A percentile compares a stretch with the other conserved stretches of the same genome.
Evolutionary conservation across 2,888 invertebrate genomes (phyloP).

Genomic region (Hyposoter didymator): DNA sequence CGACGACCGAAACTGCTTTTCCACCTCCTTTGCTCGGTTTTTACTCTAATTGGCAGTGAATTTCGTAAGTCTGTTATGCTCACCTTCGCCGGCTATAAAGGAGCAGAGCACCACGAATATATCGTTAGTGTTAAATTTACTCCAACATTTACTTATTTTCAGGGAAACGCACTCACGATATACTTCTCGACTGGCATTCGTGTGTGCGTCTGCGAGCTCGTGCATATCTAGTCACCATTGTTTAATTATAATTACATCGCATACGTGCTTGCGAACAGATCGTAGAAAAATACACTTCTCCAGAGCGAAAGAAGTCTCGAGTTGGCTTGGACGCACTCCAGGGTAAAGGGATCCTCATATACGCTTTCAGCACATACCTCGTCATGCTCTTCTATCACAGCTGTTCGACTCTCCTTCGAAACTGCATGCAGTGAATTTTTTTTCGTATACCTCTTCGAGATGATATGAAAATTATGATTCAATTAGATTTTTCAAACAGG

Average conservation of each 20-base stretch:
- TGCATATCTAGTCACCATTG: slow-evolving; percentile 29
- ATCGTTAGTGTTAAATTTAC: background rate
- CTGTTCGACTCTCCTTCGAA: slow-evolving; percentile 67
- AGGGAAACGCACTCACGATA: background rate
- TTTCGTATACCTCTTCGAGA: slow-evolving; percentile 1
- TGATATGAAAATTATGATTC: slow-evolving; percentile 21
- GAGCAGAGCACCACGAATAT: no score
- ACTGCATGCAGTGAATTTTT: slow-evolving; percentile 9
- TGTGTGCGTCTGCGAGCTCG: background rate
- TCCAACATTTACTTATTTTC: background rate
- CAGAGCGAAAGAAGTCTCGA: slow-evolving; percentile 33
- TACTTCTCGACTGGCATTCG: background rate
- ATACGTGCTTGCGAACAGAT: slow-evolving; percentile 39
- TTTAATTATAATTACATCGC: slow-evolving; percentile 69
- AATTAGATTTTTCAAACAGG: background rate
- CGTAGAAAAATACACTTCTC: slow-evolving; percentile 48
- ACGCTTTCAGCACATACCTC: slow-evolving; percentile 83
- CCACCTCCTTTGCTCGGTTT: slow-evolving; percentile 65
- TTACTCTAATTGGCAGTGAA: slow-evolving; percentile 76
- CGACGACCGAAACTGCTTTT: slow-evolving; percentile 36
- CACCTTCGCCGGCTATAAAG: slow-evolving; percentile 71
- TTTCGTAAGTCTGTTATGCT: slow-evolving; percentile 75
- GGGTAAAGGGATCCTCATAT: slow-evolving; percentile 74
- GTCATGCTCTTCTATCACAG: slow-evolving; percentile 80
- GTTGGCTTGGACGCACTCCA: slow-evolving; percentile 43